phyloP scores from a whole-genome alignment of 2,113 vertebrate genomes.

The Gorsachius goisagi region DNA sequence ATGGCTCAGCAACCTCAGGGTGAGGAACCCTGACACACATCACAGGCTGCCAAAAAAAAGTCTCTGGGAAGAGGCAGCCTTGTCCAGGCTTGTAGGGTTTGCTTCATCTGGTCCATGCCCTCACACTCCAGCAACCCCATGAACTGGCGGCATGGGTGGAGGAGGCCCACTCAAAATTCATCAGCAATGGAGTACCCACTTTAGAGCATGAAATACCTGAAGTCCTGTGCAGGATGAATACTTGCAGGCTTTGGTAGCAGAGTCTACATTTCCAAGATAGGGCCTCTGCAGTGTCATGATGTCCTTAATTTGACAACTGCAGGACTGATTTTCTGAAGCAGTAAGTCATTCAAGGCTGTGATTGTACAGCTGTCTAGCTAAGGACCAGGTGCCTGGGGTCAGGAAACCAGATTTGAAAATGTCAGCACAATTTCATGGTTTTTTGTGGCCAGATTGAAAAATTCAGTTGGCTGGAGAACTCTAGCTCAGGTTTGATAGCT shows the following conservation, averaged over 20 bases:
- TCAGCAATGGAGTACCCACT: neutral
- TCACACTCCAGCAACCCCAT: neutral
- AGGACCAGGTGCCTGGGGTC: neutral
- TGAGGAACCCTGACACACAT: neutral
- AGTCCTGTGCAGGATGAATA: accelerated
- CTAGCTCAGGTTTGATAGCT: neutral
- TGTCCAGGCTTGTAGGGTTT: neutral
- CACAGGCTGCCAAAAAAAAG: neutral
- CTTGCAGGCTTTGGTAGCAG: neutral
- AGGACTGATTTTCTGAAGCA: neutral
- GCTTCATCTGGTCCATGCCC: neutral
- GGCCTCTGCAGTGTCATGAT: neutral
- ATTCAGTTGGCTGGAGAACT: neutral
- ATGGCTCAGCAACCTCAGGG: accelerated
- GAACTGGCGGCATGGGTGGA: neutral
- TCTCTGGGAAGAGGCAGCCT: neutral
- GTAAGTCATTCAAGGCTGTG: neutral
- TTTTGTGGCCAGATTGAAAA: neutral
- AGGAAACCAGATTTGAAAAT: neutral
- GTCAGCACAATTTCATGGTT: neutral
- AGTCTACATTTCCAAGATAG: neutral
- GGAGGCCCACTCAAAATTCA: neutral
- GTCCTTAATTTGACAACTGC: neutral
- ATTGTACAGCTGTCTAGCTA: neutral
- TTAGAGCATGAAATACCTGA: neutral